These are phyloP conservation scores for Tyrannus savana DNA, from an alignment of 2,113 vertebrate species.

Conservation along the genomic window DNA sequence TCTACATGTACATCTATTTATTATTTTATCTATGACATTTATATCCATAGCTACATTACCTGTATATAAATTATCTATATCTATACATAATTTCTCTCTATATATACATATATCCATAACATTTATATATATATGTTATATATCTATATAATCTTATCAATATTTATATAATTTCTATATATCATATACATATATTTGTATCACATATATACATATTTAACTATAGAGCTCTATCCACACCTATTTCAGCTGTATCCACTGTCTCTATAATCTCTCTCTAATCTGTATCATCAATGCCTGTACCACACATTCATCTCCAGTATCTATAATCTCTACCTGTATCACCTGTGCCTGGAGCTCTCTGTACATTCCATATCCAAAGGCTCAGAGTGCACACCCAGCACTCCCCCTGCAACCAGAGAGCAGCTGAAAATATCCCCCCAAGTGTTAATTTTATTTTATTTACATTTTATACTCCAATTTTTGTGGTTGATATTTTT, in stretches of 20 bases:
- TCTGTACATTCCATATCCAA: neutral
- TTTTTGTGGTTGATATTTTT: neutral
- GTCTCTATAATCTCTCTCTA: too few relatives aligned
- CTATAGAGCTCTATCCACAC: too few relatives aligned
- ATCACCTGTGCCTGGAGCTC: neutral
- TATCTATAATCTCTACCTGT: accelerated
- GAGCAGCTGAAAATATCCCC: neutral
- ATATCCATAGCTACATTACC: neutral
- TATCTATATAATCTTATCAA: neutral
- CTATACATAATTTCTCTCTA: neutral
- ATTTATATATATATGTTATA: neutral
- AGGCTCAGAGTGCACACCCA: neutral
- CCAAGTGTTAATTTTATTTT: neutral
- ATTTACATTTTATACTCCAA: neutral
- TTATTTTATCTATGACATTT: too few relatives aligned
- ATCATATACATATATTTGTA: neutral
- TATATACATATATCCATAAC: neutral
- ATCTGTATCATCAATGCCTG: too few relatives aligned
- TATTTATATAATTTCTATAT: too few relatives aligned
- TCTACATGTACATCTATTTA: too few relatives aligned
- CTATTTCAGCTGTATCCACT: too few relatives aligned
- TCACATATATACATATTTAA: too few relatives aligned
- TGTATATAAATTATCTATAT: neutral
- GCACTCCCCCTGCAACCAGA: neutral
- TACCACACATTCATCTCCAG: too few relatives aligned